Evolutionary conservation across 1,140 invertebrate genomes (phyloP), one percentile per base, ranked within the genome.

Genomic region (Psix sp.): DNA sequence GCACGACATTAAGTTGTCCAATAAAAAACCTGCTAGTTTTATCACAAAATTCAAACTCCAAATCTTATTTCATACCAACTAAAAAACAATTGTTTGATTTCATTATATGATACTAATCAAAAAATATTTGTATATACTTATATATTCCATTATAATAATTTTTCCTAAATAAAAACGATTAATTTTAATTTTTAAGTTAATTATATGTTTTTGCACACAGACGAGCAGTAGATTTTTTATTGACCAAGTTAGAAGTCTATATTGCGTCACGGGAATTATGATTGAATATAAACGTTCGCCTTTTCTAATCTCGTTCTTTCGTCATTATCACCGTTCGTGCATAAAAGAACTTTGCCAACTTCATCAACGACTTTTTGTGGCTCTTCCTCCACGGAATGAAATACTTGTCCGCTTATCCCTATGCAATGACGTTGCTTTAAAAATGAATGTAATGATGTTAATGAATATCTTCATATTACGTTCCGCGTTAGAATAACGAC

Each of bases 291-390:
- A 26, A 57, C 46, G 46, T 46, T 59, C 26, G 42, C 20, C 13
- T 17, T 26, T 26, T 39, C 42, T 46, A 38, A 43, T 21, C 13
- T 49, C 15, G 15, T 54, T 46, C 39, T 33, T 54, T 65, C 39
- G 35, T 17, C 18, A 65, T 54, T 65, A 54, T 65, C 39, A 13
- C 40, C 21, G 40, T 46, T 46, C 60, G 42, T 65, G 42, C 33
- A 54, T 54, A 65, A 54, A 45, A 26, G 40, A 65, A 65, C 24
- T 14, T 24, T 65, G 29, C 39, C 48, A 65, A 52, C 60, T 65
- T 65, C 48, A 52, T 65, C 60, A 65, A 24, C 40, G 48, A 29
- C 48, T 65, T 65, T 65, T 65, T 65, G 13, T 36, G 4, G 13
- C 14, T 21, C 38, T 51, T 52, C 48, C 60, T 39, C 48, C 15